Evolutionary conservation across 2,113 vertebrate genomes (phyloP).

Genomic region (Empidonax traillii): DNA sequence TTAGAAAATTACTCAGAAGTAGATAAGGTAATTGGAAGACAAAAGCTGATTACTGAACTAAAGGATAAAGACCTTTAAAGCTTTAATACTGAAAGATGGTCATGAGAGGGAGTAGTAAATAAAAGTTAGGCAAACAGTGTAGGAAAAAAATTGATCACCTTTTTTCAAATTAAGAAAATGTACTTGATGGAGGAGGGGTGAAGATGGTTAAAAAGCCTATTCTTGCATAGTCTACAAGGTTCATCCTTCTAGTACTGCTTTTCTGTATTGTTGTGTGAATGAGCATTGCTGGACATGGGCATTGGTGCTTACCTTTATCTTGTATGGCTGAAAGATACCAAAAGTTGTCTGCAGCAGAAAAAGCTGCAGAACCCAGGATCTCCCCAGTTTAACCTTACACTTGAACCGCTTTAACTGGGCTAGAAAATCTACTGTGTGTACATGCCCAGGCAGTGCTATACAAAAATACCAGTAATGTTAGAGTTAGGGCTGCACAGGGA

Average conservation of each 20-base stretch:
- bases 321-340: not conserved
- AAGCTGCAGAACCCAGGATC: not conserved
- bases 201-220: not conserved
- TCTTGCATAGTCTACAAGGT: not conserved
- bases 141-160: not conserved
- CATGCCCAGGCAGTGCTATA: not conserved
- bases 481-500: not conserved
- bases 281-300: not conserved
- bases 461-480: not conserved
- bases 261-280: not conserved
- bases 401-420: not conserved
- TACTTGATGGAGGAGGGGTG: rapidly evolving
- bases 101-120: not conserved
- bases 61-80: not conserved
- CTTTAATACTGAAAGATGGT: not conserved
- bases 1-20: not conserved
- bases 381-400: not conserved
- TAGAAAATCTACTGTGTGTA: not conserved
- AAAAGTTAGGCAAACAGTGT: not conserved
- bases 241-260: not conserved
- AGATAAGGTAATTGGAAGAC: not conserved
- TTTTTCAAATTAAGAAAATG: not conserved
- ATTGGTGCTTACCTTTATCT: not conserved
- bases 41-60: not conserved
- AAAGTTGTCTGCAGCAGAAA: not conserved